These are phyloP conservation scores for Heliocidaris erythrogramma DNA, from an alignment of 35 echinoderm and acorn worm species.

Conservation along the genomic window DNA sequence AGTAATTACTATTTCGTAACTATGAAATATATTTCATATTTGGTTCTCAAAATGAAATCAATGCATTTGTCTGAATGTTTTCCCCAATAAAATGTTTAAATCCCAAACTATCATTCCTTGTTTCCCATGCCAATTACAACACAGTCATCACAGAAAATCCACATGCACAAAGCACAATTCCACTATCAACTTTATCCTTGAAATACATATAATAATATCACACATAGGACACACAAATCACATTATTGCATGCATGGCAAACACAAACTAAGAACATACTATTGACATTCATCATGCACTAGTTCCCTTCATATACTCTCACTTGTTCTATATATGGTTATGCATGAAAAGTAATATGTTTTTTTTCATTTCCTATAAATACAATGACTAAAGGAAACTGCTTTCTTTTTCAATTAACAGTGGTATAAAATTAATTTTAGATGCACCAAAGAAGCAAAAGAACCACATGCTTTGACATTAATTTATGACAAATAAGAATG, in stretches of 20 bases:
- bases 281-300: neutral
- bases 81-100: neutral
- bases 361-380: neutral
- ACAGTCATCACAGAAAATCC: neutral
- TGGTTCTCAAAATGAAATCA: neutral
- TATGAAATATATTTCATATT: no score
- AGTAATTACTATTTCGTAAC: no score
- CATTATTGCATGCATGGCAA: neutral
- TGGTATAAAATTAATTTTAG: neutral
- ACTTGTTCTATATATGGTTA: neutral
- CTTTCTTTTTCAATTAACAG: neutral
- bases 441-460: neutral
- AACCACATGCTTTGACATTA: neutral
- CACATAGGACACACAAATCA: neutral
- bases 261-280: neutral
- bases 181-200: neutral
- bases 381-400: neutral
- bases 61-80: neutral
- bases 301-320: neutral
- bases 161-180: neutral
- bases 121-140: neutral
- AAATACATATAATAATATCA: neutral
- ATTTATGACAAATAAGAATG: neutral
- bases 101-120: neutral
- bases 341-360: neutral